Evolutionary conservation across 2,888 invertebrate genomes (phyloP), one percentile per base, ranked within the genome.

Genomic region (Aphrophora alni): DNA sequence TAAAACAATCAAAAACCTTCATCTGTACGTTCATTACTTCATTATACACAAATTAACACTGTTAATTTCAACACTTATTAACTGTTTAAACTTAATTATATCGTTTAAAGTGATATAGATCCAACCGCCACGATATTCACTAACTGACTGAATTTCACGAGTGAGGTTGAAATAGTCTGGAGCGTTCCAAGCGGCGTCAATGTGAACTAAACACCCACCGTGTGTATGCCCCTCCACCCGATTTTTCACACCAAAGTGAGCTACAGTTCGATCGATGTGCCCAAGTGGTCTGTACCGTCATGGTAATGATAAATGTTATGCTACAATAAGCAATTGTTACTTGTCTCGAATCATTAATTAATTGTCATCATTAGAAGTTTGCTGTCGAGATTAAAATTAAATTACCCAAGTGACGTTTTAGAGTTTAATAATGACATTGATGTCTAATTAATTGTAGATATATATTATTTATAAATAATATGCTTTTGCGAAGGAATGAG

Each of bases 221-320:
- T 27, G 38, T 83, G 74, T 78, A n/a, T n/a, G 77, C 79, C 82
- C 75, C 75, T 77, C 82, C 79, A 74, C 59, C 82, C 83, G 83
- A 83, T 84, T 83, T 83, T 84, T 84, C 84, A 83, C 83, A 82
- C 82, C 80, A 80, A 83, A 83, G 84, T 81, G 82, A 79, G 78
- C 80, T 75, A 24, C 71, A 70, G 38, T 44, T 59, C 78, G 78
- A 79, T 79, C 78, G 74, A 79, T 79, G 72, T 33, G 44, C 68
- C 69, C 74, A 73, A 79, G 74, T 79, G 78, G 59, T 59, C 21
- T 21, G 59, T 59, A 21, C 59, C n/a, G n/a, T n/a, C n/a, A n/a
- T n/a, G n/a, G n/a, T 21, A 21, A 59, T 59, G 59, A 59, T 59
- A 59, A 59, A 59, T 59, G 59, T 21, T 59, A 21, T 21, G 59